Evolutionary conservation across 2,797 vertebrate species (phyloP), one percentile per base, ranked within the genome.

Genomic region (Anisognathus igniventris): DNA sequence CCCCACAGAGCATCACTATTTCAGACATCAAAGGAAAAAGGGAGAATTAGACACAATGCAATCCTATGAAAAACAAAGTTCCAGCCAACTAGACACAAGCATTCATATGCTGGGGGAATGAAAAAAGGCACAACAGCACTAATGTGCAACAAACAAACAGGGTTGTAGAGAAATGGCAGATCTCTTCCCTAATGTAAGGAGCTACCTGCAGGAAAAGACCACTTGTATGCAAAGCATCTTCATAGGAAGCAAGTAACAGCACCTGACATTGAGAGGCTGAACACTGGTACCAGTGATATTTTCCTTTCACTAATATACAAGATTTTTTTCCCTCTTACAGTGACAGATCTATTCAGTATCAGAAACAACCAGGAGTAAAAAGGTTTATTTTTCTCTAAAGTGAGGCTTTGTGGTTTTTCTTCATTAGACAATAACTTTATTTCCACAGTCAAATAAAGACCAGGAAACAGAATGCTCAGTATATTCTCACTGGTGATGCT

Each of bases 401-500:
- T 18, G 2, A 70, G 1, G 3, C 33, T 33, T 51, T 56, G 40
- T 40, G 1, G 1, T 3, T 78, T 77, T 35, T 40, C 67, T 68
- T 35, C 22, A 40, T 37, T 37, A 86, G 42, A 30, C 27, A 78
- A 35, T 16, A 20, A 64, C 61, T 61, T 77, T 42, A 57, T 11
- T 78, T 64, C 50, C 70, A 72, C 16, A 65, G 25, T 53, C 44
- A 42, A 64, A 42, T 35, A 90, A 47, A 9, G 42, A 24, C 30
- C 50, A 80, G 73, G 30, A 77, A 90, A 62, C 2, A 51, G 25
- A 90, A 66, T 2, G 6, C 28, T 65, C 25, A 50, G n/a, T 35
- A 66, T 0, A 0, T 57, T 86, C 54, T 71, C 45, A 64, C 1
- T 50, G n/a, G 27, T 0, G 0, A 45, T 39, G 45, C 17, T 24